These are phyloP conservation scores for Lamellibrachia satsuma DNA, from an alignment of 2,888 invertebrate species.

Conservation along the genomic window DNA sequence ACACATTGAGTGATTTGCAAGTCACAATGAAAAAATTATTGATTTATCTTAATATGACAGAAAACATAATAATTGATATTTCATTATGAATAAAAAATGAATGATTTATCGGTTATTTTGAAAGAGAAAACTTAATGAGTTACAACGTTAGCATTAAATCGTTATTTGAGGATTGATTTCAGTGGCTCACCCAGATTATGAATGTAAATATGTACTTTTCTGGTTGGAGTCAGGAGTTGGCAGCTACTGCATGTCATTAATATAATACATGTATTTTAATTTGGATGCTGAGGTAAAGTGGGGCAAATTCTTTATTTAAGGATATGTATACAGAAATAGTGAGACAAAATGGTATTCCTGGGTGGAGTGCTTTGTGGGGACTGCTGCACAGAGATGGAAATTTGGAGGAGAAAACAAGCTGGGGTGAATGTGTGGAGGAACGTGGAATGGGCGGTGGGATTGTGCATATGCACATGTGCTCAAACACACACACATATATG, in stretches of 20 bases:
- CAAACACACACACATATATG: too few species aligned
- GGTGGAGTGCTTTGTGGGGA: too few species aligned
- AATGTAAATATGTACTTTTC: neutral
- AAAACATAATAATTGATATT: neutral
- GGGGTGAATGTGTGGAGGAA: too few species aligned
- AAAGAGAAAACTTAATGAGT: neutral
- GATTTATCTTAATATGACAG: neutral
- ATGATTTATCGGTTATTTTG: neutral
- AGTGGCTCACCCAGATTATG: neutral
- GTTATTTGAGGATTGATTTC: constrained; percentile 1
- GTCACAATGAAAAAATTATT: neutral
- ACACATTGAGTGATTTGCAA: neutral
- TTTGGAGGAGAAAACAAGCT: too few species aligned
- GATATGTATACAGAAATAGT: neutral
- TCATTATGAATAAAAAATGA: constrained; percentile 12
- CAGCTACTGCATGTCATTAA: neutral
- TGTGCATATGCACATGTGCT: too few species aligned
- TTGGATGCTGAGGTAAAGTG: neutral
- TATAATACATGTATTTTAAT: neutral
- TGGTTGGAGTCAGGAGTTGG: neutral
- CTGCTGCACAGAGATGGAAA: too few species aligned
- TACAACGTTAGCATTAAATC: neutral
- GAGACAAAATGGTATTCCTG: too few species aligned
- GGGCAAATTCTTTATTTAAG: neutral
- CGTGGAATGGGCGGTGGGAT: too few species aligned